Evolutionary conservation across 2,797 vertebrate genomes (phyloP).

Genomic region (Labeo calbasu): DNA sequence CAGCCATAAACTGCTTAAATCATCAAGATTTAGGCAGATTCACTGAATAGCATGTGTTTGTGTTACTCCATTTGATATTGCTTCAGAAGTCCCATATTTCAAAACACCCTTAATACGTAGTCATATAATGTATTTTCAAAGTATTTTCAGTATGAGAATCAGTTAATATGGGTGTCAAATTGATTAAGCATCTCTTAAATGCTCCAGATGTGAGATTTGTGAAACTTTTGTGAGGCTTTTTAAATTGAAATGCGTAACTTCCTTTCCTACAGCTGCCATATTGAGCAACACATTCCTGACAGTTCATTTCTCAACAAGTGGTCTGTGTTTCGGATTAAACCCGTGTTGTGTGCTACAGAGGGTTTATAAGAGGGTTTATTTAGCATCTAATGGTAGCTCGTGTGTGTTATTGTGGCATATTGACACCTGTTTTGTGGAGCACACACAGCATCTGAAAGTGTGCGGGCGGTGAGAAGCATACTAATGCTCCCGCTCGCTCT

Average conservation of each 20-base stretch:
- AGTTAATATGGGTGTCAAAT: not conserved
- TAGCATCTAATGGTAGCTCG: not conserved
- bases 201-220: not conserved
- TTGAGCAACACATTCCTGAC: not conserved
- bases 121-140: not conserved
- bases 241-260: not conserved
- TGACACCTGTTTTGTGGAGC: conserved; percentile 26
- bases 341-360: not conserved
- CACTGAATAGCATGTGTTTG: not conserved
- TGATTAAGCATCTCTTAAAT: not conserved
- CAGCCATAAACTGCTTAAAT: not conserved
- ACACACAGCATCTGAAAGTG: not conserved
- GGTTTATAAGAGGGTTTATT: conserved; percentile 6
- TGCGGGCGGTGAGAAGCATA: conserved; percentile 18
- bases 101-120: not conserved
- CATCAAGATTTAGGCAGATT: not conserved
- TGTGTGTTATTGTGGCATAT: not conserved
- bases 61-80: not conserved
- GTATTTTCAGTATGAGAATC: not conserved
- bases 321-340: not conserved
- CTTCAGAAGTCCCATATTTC: not conserved
- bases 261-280: not conserved
- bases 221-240: not conserved
- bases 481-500: not conserved
- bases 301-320: not conserved